Conservation (phyloP, 2,888 invertebrate genomes). For the Uloborus plumipes region DNA sequence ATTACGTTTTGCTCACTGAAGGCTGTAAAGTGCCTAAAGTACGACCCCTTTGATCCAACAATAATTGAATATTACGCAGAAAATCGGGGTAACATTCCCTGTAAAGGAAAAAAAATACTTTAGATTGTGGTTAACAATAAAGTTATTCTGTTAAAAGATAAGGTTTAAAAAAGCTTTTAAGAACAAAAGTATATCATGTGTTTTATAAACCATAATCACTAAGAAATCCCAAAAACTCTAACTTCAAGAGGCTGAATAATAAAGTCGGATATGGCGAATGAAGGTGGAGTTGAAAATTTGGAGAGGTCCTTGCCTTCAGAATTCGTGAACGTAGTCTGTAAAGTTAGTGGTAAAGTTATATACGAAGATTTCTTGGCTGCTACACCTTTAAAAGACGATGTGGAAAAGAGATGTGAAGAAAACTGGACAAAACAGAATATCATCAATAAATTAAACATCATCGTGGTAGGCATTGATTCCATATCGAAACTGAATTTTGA, state of each 20-base stretch:
- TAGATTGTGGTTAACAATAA: not conserved
- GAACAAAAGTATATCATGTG: not conserved
- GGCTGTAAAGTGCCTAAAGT: conserved; percentile 43
- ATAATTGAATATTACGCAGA: conserved; percentile 5
- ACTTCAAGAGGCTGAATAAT: no score
- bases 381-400: conserved; percentile 19
- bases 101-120: not conserved
- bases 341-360: not conserved
- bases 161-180: not conserved
- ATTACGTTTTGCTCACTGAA: not conserved
- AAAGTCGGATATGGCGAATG: no score
- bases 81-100: not conserved
- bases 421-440: conserved; percentile 7
- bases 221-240: no score
- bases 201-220: conserved; percentile 2
- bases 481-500: conserved; percentile 84
- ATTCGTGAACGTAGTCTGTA: conserved; percentile 7
- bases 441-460: conserved; percentile 76
- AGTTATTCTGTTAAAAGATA: not conserved
- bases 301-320: not conserved
- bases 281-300: no score
- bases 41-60: conserved; percentile 35
- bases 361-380: conserved; percentile 18
- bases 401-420: conserved; percentile 35
- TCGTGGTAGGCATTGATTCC: conserved; percentile 87